Evolutionary conservation across 2,797 vertebrate genomes (phyloP).

Genomic region (Antrozous pallidus): DNA sequence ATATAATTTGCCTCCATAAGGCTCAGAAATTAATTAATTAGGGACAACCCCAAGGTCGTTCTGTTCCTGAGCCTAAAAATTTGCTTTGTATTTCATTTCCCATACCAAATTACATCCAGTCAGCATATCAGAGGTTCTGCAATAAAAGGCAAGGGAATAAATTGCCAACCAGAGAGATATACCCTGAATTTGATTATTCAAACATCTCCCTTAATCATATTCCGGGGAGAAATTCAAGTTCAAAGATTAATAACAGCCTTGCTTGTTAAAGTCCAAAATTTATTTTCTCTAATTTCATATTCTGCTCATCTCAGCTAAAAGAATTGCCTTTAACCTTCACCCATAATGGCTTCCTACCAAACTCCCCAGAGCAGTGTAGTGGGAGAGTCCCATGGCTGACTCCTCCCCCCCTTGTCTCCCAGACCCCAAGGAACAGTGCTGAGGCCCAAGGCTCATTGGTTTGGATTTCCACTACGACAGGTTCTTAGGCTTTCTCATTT

Average conservation of each 20-base stretch:
- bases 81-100: neutral
- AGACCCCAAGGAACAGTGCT: rapidly evolving
- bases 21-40: neutral
- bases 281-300: neutral
- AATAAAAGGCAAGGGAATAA: constrained; percentile 31
- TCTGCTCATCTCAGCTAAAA: neutral
- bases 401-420: no score
- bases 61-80: neutral
- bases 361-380: neutral
- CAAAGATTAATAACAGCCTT: neutral
- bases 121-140: neutral
- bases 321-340: neutral
- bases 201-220: neutral
- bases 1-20: neutral
- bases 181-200: neutral
- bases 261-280: neutral
- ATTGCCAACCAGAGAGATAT: neutral
- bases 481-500: neutral
- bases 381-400: neutral
- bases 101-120: neutral
- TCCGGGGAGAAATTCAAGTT: constrained; percentile 4
- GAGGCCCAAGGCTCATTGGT: neutral
- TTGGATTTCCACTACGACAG: neutral
- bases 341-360: neutral
- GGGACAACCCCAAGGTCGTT: neutral